These are phyloP conservation scores for Leptodactylus fallax DNA, from an alignment of 2,797 vertebrate genomes.

Conservation along the genomic window DNA sequence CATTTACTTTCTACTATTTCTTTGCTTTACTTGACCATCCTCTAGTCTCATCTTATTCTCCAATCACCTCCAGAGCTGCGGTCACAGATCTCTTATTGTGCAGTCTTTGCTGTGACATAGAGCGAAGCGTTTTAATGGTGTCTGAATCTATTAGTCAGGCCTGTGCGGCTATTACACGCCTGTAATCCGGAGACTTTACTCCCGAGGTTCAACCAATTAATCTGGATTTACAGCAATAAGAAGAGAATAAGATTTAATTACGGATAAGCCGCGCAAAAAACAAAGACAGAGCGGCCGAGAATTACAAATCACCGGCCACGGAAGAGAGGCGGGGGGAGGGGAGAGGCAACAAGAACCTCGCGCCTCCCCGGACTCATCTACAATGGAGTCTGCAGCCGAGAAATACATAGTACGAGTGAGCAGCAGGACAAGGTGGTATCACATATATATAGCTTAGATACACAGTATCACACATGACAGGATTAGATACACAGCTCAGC, in stretches of 20 bases:
- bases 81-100: not conserved
- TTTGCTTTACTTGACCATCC: too few relatives aligned
- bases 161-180: slow-evolving; percentile 1
- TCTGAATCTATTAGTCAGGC: slow-evolving; percentile 27
- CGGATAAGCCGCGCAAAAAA: slow-evolving; percentile 38
- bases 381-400: not conserved
- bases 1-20: too few relatives aligned
- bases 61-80: not conserved
- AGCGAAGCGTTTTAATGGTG: slow-evolving; percentile 1
- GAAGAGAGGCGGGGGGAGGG: not conserved
- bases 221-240: slow-evolving; percentile 28
- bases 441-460: not conserved
- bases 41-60: not conserved
- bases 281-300: not conserved
- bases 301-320: not conserved
- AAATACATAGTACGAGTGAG: too few relatives aligned
- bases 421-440: not conserved
- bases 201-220: slow-evolving; percentile 10
- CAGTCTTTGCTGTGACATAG: not conserved
- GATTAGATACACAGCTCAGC: not conserved
- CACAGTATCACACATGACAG: not conserved
- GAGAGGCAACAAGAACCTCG: not conserved
- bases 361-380: not conserved
- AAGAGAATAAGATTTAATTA: slow-evolving; percentile 49
- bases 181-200: not conserved